These are phyloP conservation scores for Drosophila hydei DNA, from an alignment of 1,140 invertebrate species.

Conservation along the genomic window DNA sequence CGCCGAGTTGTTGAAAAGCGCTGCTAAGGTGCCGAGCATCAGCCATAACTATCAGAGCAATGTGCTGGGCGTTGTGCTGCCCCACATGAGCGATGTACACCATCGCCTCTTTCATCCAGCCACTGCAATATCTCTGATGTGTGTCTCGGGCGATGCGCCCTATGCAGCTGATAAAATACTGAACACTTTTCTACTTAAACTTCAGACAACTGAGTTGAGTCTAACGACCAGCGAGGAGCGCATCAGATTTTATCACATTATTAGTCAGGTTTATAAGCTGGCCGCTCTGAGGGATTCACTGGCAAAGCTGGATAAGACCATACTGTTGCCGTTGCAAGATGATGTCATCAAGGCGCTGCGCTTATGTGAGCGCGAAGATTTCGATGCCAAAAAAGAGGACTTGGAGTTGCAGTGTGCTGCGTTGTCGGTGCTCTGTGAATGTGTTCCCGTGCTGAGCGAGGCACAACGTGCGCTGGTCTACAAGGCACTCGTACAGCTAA, in stretches of 20 bases:
- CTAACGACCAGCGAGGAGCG: slow-evolving; percentile 44
- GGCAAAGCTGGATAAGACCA: slow-evolving; percentile 36
- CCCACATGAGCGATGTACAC: slow-evolving; percentile 75
- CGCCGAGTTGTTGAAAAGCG: slow-evolving; percentile 59
- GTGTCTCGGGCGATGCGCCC: slow-evolving; percentile 69
- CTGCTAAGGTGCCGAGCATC: slow-evolving; percentile 50
- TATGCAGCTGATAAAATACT: slow-evolving; percentile 74
- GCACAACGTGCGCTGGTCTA: slow-evolving; percentile 70
- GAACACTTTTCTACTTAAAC: slow-evolving; percentile 68
- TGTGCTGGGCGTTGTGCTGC: slow-evolving; percentile 68
- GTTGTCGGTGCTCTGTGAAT: slow-evolving; percentile 58
- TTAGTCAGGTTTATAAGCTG: slow-evolving; percentile 69
- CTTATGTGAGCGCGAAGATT: slow-evolving; percentile 46
- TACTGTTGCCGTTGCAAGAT: slow-evolving; percentile 55
- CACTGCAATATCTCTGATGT: slow-evolving; percentile 67
- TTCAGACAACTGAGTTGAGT: slow-evolving; percentile 31
- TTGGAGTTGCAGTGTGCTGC: slow-evolving; percentile 69
- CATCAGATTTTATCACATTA: slow-evolving; percentile 64
- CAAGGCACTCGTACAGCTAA: slow-evolving; percentile 64
- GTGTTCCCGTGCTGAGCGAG: slow-evolving; percentile 60
- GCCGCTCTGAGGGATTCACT: slow-evolving; percentile 39
- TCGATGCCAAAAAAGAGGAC: slow-evolving; percentile 44
- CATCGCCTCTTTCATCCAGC: slow-evolving; percentile 75
- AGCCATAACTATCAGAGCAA: slow-evolving; percentile 74
- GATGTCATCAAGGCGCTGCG: slow-evolving; percentile 63